Evolutionary conservation across 1,140 invertebrate species (phyloP).

Genomic region (Anadara kagoshimensis): DNA sequence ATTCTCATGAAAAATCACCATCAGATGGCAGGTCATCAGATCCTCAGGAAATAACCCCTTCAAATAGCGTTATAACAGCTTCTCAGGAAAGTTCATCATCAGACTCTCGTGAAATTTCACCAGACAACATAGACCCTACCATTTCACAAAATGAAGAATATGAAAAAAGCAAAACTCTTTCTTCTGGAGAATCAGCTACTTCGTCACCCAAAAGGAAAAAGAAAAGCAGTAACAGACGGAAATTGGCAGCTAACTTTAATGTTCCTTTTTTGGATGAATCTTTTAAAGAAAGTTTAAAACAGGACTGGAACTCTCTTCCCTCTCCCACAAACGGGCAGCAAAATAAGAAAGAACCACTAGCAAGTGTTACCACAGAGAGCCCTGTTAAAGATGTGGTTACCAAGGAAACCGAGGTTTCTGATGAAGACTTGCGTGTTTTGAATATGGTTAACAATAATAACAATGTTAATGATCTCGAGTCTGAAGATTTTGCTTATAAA

Average conservation of each 20-base stretch:
- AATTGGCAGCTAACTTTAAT: slow-evolving; percentile 31
- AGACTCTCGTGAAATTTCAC: no score
- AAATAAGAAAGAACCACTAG: neutral
- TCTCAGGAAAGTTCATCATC: no score
- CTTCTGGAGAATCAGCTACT: neutral
- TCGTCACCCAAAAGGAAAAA: slow-evolving; percentile 13
- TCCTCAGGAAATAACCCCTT: no score
- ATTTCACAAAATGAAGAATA: no score
- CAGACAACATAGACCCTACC: no score
- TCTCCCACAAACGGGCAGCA: neutral
- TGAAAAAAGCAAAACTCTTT: no score
- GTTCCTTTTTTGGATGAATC: slow-evolving; percentile 27
- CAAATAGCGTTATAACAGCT: no score
- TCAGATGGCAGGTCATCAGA: no score
- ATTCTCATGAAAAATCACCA: no score
- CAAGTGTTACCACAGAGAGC: neutral
- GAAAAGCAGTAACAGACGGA: slow-evolving; percentile 19
- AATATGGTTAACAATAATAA: no score
- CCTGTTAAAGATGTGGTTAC: neutral
- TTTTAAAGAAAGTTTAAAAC: slow-evolving; percentile 6
- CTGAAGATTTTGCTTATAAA: no score
- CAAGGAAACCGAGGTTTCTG: neutral
- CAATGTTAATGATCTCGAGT: no score
- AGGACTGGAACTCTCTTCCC: neutral
- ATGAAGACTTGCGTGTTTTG: neutral